Evolutionary conservation across 2,113 vertebrate species (phyloP), one percentile per base, ranked within the genome.

Genomic region (Thymallus thymallus): DNA sequence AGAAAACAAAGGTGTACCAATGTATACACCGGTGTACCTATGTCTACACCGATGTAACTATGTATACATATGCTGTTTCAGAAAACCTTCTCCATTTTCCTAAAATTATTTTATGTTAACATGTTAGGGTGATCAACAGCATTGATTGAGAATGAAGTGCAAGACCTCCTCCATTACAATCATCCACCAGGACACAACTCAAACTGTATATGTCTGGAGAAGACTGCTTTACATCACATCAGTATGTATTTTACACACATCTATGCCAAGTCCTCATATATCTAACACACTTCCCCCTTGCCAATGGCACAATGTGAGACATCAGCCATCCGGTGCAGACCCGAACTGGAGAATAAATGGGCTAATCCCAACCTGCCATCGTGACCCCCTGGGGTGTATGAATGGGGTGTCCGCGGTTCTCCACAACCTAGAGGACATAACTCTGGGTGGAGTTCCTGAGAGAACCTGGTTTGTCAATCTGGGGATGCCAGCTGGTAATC

Each of bases 401-500:
- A 86, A 80, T 46, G 67, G 65, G 78, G 72, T 69, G 7, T 60
- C 30, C 20, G 76, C 67, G 71, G 24, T 4, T 72, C 60, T 72
- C 84, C 78, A 46, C 73, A 86, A 84, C 82, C 84, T 76, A 71
- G 76, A 73, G 85, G 85, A 88, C 86, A 89, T 89, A 88, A 87
- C 72, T 81, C 78, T 78, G 79, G 72, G 68, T 80, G 18, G 69
- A 78, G 77, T 80, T 86, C 80, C 87, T 89, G 87, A 86, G 87
- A 88, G 83, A 88, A 51, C 77, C 61, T 72, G 73, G 66, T 85
- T 87, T 90, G 86, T n/a, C n/a, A n/a, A n/a, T n/a, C n/a, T 84
- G 80, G 79, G 71, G 76, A 86, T 55, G 22, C 80, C 88, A 90
- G 90, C 88, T 90, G 90, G 89, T 88, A 88, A 88, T 90, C 84